phyloP scores from a whole-genome alignment of 37 sponge, comb jelly and placozoan genomes.

The Beroe ovata region DNA sequence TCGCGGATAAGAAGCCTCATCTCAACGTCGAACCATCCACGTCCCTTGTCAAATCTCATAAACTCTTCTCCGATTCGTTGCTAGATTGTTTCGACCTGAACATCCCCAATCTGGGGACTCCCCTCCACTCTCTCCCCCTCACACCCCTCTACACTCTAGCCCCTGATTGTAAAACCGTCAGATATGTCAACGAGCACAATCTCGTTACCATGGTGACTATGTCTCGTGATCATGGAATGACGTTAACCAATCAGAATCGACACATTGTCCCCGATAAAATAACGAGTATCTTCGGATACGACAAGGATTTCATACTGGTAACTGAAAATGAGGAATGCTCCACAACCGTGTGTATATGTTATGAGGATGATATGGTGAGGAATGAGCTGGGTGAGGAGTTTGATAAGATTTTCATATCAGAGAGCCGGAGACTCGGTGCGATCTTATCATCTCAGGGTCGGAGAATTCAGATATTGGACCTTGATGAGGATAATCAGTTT shows the following conservation, averaged over 20 bases:
- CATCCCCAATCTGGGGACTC: background rate
- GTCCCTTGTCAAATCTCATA: conserved; percentile 51
- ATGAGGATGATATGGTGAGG: conserved; percentile 50
- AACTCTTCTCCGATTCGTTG: conserved; percentile 21
- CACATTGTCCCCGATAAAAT: conserved; percentile 16
- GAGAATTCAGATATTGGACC: conserved; percentile 62
- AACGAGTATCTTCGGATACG: conserved; percentile 2
- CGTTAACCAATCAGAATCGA: background rate
- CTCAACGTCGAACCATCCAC: conserved; percentile 7
- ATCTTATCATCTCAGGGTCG: conserved; percentile 24
- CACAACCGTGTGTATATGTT: conserved; percentile 34
- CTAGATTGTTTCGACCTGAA: conserved; percentile 45
- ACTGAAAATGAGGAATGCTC: background rate
- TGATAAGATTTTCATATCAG: conserved; percentile 31
- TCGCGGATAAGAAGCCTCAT: conserved; percentile 37
- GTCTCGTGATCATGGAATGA: background rate
- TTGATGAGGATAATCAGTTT: conserved; percentile 4
- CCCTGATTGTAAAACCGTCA: background rate
- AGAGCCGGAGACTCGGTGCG: conserved; percentile 38
- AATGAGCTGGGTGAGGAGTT: conserved; percentile 2
- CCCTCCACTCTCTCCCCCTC: background rate
- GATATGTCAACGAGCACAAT: conserved; percentile 16
- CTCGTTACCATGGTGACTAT: conserved; percentile 1
- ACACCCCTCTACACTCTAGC: background rate
- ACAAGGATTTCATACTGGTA: conserved; percentile 15